Evolutionary conservation across 1,140 invertebrate genomes (phyloP), one percentile per base, ranked within the genome.

Genomic region (Drosophila saltans): DNA sequence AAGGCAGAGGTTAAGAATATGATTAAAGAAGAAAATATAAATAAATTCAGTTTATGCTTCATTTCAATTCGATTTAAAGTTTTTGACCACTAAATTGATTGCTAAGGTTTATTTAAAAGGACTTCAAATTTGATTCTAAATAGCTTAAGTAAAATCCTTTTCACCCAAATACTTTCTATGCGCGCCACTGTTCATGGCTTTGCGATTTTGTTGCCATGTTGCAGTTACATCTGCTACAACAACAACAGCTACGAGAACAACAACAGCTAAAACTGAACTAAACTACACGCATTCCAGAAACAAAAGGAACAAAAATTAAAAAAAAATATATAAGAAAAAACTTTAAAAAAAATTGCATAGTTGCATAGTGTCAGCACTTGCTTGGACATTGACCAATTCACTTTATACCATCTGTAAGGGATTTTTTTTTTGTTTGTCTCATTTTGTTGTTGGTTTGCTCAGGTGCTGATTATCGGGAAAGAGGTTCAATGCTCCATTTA

Each of bases 401-500:
- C 45, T 48, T 48, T 48, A 9, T 6, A 10, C 45, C 16, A 48
- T 48, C 16, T 36, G 6, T 0, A 48, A 48, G 21, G 21, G 16
- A 24, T 48, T 48, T 7, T 24, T 6, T 21, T 2, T 24, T 1
- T 21, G n/a, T 48, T 21, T 48, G 16, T 16, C 16, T 16, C 16
- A 16, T 16, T 24, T 36, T 36, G 6, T 36, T 36, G 3, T 1
- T 36, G 33, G 33, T 45, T 45, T 16, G 16, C 16, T 24, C 16
- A 48, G 45, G 11, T 61, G 48, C 43, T 64, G 63, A 70, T 60
- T 69, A 64, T 30, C 26, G 48, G 45, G 43, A 21, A 30, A 24
- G 48, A 36, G 65, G 82, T 89, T 86, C 80, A 86, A 67, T 86
- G 82, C 80, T 86, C 76, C 73, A 88, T 56, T 72, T 79, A 63